Evolutionary conservation across 2,113 vertebrate species (phyloP).

Genomic region (Thunnus maccoyii): DNA sequence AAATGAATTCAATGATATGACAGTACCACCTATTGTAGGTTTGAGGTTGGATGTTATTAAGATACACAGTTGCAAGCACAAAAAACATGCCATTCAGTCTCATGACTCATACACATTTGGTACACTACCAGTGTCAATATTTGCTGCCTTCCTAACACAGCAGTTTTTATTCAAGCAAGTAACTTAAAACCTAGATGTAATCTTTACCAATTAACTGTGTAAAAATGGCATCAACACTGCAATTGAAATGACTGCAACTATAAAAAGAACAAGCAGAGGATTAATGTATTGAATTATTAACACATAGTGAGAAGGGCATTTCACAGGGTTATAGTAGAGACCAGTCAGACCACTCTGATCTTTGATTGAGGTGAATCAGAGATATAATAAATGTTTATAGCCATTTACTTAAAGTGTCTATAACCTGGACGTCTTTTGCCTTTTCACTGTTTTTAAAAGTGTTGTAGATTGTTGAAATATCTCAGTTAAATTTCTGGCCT

Average conservation of each 20-base stretch:
- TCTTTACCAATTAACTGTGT: background rate
- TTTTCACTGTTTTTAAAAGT: too few relatives aligned
- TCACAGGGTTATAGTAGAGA: background rate
- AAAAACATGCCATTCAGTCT: background rate
- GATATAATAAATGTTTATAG: background rate
- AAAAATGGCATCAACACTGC: background rate
- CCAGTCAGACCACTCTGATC: background rate
- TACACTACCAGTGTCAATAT: background rate
- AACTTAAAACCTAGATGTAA: background rate
- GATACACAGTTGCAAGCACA: background rate
- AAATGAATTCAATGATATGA: too few relatives aligned
- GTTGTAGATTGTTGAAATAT: too few relatives aligned
- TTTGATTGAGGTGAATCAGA: constrained; percentile 1
- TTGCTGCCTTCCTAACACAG: background rate
- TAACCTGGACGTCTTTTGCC: too few relatives aligned
- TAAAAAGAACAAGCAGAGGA: background rate
- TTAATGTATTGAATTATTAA: background rate
- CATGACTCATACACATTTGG: background rate
- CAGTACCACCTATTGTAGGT: background rate
- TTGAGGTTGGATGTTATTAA: background rate
- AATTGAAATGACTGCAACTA: background rate
- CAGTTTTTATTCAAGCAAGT: background rate
- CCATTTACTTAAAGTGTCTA: too few relatives aligned
- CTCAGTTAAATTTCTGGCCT: background rate
- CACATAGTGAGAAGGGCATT: background rate